Conservation (phyloP, 2,888 invertebrate genomes). For the Drosophila nigritarsus region DNA sequence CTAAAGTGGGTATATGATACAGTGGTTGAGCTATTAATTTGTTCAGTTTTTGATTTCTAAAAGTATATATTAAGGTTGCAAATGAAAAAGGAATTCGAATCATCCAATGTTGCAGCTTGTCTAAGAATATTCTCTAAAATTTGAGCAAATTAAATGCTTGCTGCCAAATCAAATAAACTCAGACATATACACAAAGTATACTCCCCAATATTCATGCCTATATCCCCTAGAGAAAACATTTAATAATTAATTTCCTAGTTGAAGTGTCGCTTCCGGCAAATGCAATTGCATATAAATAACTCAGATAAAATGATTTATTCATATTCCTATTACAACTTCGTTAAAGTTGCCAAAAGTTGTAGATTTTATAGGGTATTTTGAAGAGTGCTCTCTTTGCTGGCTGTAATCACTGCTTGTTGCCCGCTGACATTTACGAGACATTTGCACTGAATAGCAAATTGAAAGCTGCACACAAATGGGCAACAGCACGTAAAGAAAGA, state of each 20-base stretch:
- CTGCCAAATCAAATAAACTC: neutral
- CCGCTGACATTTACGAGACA: conserved; percentile 64
- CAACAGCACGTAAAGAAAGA: conserved; percentile 43
- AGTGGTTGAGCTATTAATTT: neutral
- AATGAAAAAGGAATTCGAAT: too few relatives aligned
- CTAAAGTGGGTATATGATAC: neutral
- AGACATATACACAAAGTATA: neutral
- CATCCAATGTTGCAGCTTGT: too few relatives aligned
- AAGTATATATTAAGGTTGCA: too few relatives aligned
- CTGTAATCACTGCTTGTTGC: conserved; percentile 34
- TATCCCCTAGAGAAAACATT: neutral
- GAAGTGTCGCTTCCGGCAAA: neutral
- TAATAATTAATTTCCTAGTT: neutral
- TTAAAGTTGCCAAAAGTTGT: neutral
- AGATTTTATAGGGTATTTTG: conserved; percentile 28
- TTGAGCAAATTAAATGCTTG: neutral
- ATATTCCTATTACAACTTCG: neutral
- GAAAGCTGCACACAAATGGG: conserved; percentile 59
- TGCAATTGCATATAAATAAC: neutral
- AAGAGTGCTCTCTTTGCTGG: too few relatives aligned
- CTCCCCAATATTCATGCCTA: neutral
- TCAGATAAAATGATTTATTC: neutral
- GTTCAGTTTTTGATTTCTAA: neutral
- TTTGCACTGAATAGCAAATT: conserved; percentile 59
- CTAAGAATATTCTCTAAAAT: neutral